Conservation (phyloP, 53 echinoderm and acorn worm genomes). For the Temnopleurus reevesii region DNA sequence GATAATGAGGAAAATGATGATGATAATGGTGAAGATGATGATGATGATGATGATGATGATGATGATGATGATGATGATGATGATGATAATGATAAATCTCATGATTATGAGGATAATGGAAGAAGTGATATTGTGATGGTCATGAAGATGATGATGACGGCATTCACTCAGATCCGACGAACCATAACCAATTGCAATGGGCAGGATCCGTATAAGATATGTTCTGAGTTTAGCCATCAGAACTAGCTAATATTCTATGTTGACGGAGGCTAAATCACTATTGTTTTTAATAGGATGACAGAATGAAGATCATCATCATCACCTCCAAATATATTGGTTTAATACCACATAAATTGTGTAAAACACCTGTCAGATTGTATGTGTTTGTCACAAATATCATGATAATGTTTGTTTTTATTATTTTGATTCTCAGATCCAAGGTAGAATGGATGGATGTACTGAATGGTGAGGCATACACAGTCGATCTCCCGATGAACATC, state of each 20-base stretch:
- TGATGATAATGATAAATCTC: background rate
- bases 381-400: no score
- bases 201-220: slow-evolving; percentile 81
- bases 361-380: no score
- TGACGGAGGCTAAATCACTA: slow-evolving; percentile 83
- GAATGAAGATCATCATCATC: no score
- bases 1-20: background rate
- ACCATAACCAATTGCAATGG: slow-evolving; percentile 67
- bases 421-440: slow-evolving; percentile 8
- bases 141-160: slow-evolving; percentile 2
- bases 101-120: background rate
- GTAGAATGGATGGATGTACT: slow-evolving; percentile 84
- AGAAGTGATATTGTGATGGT: background rate
- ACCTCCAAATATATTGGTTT: no score
- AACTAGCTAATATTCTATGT: slow-evolving; percentile 86
- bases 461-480: slow-evolving; percentile 74
- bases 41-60: slow-evolving; percentile 16
- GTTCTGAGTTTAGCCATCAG: slow-evolving; percentile 80
- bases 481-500: slow-evolving; percentile 83
- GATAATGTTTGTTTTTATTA: background rate
- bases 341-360: no score
- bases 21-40: slow-evolving; percentile 9
- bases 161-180: slow-evolving; percentile 59
- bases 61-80: slow-evolving; percentile 6
- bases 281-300: no score